phyloP scores from a whole-genome alignment of 2,888 invertebrate genomes.

The Charanyca ferruginea region DNA sequence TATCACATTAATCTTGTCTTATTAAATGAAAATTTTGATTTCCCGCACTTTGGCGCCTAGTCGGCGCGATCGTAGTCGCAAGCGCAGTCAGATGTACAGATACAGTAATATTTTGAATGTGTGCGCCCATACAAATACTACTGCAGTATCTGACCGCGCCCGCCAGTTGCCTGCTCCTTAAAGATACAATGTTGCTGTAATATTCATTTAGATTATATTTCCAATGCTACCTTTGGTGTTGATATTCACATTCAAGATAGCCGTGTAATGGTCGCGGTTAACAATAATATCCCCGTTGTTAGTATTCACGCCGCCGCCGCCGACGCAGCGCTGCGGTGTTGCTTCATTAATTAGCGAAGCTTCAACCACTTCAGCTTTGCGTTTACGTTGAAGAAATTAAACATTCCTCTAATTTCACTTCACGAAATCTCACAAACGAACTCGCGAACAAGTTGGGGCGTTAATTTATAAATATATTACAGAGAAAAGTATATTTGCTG shows the following conservation, averaged over 20 bases:
- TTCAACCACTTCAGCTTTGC: slow-evolving; percentile 77
- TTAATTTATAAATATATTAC: slow-evolving; percentile 52
- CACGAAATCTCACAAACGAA: slow-evolving; percentile 58
- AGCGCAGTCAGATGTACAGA: too few relatives aligned
- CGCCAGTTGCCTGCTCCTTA: too few relatives aligned
- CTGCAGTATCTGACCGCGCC: too few relatives aligned
- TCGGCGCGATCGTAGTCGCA: too few relatives aligned
- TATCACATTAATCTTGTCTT: slow-evolving; percentile 47
- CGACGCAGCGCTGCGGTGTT: slow-evolving; percentile 68
- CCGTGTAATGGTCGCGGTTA: slow-evolving; percentile 59
- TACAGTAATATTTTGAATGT: too few relatives aligned
- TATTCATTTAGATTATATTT: slow-evolving; percentile 17
- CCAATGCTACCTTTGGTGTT: slow-evolving; percentile 5
- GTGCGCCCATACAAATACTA: too few relatives aligned
- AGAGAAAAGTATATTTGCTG: slow-evolving; percentile 47
- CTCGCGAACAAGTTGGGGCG: slow-evolving; percentile 49
- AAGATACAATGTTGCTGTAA: slow-evolving; percentile 9
- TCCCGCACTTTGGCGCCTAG: slow-evolving; percentile 11
- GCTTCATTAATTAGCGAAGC: slow-evolving; percentile 84
- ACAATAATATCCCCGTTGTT: slow-evolving; percentile 77
- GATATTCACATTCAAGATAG: slow-evolving; percentile 25
- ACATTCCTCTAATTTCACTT: slow-evolving; percentile 76
- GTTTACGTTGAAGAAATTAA: slow-evolving; percentile 78
- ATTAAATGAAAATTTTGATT: slow-evolving; percentile 30
- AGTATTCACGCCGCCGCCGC: slow-evolving; percentile 76